These are phyloP conservation scores for Scaptomyza cyrtandrae DNA, from an alignment of 2,888 invertebrate genomes.

Conservation along the genomic window DNA sequence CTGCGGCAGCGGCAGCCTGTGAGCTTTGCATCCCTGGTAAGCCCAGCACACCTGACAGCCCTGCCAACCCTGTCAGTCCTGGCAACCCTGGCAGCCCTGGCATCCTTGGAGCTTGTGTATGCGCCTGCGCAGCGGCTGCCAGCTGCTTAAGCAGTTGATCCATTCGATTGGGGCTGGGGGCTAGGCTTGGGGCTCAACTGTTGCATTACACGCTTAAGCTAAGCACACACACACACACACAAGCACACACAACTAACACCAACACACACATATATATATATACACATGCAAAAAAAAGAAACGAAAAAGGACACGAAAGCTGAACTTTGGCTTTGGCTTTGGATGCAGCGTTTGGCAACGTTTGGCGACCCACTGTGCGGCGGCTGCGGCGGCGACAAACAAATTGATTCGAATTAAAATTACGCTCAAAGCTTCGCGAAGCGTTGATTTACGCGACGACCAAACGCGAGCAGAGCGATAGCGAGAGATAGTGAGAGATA, in stretches of 20 bases:
- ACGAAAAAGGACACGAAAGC: conserved; percentile 2
- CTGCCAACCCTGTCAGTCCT: conserved; percentile 1
- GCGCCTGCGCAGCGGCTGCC: conserved; percentile 84
- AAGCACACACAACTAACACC: too few species aligned
- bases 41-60: conserved; percentile 25
- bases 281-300: not conserved
- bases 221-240: conserved; percentile 1
- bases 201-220: conserved; percentile 50
- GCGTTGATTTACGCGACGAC: conserved; percentile 61
- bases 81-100: conserved; percentile 19
- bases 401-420: conserved; percentile 79
- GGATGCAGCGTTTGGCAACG: too few species aligned
- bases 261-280: too few species aligned
- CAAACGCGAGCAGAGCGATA: not conserved
- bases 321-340: not conserved
- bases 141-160: conserved; percentile 86
- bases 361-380: conserved; percentile 66
- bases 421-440: conserved; percentile 56
- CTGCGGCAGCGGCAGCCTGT: conserved; percentile 80
- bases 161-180: conserved; percentile 49
- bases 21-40: conserved; percentile 12
- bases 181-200: conserved; percentile 28
- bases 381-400: conserved; percentile 77
- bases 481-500: not conserved
- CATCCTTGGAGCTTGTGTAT: conserved; percentile 28